Percentiles rank a stretch among this genome's conserved stretches.
Evolutionary conservation across 2,113 vertebrate genomes (phyloP).

Genomic region (Cyprinodon tularosa): DNA sequence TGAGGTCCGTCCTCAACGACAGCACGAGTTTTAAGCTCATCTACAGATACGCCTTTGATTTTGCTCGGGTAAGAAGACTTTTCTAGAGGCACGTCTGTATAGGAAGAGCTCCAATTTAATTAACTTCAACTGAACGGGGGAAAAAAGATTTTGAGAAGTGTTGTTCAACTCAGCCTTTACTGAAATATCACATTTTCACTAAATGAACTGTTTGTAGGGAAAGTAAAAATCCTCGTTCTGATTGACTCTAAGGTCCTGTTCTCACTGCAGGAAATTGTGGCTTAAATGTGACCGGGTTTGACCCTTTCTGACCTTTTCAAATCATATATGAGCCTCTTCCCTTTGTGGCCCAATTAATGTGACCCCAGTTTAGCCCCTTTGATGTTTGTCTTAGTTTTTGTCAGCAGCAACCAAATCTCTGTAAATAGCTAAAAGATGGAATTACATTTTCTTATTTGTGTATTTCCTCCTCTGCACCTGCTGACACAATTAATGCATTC

Average conservation of each 20-base stretch:
- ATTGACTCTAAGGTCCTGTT: neutral
- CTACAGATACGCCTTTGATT: slow-evolving; percentile 99
- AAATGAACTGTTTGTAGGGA: neutral
- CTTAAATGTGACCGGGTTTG: too few relatives aligned
- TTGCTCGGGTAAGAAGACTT: slow-evolving; percentile 88
- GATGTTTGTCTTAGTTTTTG: too few relatives aligned
- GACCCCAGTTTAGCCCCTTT: too few relatives aligned
- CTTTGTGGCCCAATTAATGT: too few relatives aligned
- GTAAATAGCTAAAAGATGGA: too few relatives aligned
- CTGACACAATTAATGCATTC: too few relatives aligned
- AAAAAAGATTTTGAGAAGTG: neutral
- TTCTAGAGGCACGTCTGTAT: neutral
- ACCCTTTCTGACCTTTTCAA: too few relatives aligned
- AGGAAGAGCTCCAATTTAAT: neutral
- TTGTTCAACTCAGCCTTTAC: neutral
- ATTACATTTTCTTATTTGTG: too few relatives aligned
- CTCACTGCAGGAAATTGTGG: too few relatives aligned
- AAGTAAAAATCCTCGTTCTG: neutral
- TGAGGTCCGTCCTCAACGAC: slow-evolving; percentile 97
- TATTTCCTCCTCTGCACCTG: too few relatives aligned
- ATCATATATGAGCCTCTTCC: too few relatives aligned
- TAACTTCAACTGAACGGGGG: slow-evolving; percentile 3
- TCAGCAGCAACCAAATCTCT: too few relatives aligned
- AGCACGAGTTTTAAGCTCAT: slow-evolving; percentile 99
- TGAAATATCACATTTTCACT: neutral